Base-by-base conservation (phyloP, 2,113 vertebrate species). In the Porphyrio hochstetteri region DNA sequence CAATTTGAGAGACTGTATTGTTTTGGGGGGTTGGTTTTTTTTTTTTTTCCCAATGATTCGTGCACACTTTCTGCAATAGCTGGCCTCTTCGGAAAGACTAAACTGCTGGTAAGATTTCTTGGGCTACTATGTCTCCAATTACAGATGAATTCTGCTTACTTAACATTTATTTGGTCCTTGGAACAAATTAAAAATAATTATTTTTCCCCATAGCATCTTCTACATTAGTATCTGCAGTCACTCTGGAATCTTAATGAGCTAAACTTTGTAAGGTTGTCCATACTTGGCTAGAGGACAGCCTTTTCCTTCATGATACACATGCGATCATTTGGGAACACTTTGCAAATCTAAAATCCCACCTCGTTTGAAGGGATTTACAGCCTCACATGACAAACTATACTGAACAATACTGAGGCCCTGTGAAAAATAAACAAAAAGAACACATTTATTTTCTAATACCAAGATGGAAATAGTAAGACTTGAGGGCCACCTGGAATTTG, bases 161-260 rank as follows among this genome's bases (percentile, higher is more conserved):
- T 94, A 92, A 72, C 71, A 82, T 92, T 69, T 87, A 84, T 69
- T 90, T 87, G 59, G 57, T 76, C 86, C 36, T 94, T 91, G n/a
- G 59, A 96, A 85, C 70, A 94, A 71, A 96, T 89, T 82, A 89
- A 91, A 95, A 96, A 94, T 84, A 92, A 87, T 79, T 93, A 57
- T 90, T 96, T 96, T 81, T 36, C 86, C 82, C 93, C 35, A 18
- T 40, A 95, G 86, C 67, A 91, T 94, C 86, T 79, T 91, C 67
- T 86, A 67, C 81, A 61, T 82, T 60, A 89, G 38, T 88, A 92
- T 79, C 71, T 91, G 61, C 86, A 82, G 69, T 61, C 74, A 69
- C 55, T 89, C 70, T 82, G 84, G 91, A 96, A 94, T 82, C 89
- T 90, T 71, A 68, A 95, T 90, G 92, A 97, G 90, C 40, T 92